phyloP scores from a whole-genome alignment of 2,888 invertebrate species.

The Lasius fuliginosus region DNA sequence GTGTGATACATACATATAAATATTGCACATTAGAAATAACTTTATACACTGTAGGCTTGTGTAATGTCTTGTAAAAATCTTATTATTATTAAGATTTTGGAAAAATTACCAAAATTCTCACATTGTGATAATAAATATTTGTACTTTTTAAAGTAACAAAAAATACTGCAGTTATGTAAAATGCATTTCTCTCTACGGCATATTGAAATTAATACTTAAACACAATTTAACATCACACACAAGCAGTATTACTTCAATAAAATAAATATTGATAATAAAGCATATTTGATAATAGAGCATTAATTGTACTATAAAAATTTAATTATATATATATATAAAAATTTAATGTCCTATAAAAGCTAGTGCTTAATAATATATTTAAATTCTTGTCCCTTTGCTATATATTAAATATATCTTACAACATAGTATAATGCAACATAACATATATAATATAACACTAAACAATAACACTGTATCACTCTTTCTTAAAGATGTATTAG shows the following conservation, averaged over 20 bases:
- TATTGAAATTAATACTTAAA: conserved; percentile 55
- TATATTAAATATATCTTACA: conserved; percentile 65
- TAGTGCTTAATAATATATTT: conserved; percentile 64
- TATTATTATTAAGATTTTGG: conserved; percentile 62
- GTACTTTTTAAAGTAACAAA: conserved; percentile 74
- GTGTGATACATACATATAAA: conserved; percentile 56
- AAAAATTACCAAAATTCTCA: conserved; percentile 61
- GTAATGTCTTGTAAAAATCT: conserved; percentile 68
- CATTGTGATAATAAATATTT: conserved; percentile 71
- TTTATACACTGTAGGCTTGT: conserved; percentile 67
- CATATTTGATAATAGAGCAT: conserved; percentile 6
- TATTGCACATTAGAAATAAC: conserved; percentile 70
- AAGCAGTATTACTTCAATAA: conserved; percentile 53
- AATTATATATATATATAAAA: conserved; percentile 54
- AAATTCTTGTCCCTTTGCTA: conserved; percentile 53
- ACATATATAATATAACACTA: conserved; percentile 71
- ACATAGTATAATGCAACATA: conserved; percentile 69
- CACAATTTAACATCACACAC: conserved; percentile 53
- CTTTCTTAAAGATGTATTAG: conserved; percentile 62
- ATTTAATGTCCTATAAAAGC: conserved; percentile 55
- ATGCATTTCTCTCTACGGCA: conserved; percentile 43
- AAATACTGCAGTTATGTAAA: conserved; percentile 65
- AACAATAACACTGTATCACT: conserved; percentile 66
- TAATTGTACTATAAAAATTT: conserved; percentile 25
- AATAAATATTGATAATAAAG: conserved; percentile 45